Base-by-base conservation (phyloP, 2,888 invertebrate species). In the Colostygia pectinataria region DNA sequence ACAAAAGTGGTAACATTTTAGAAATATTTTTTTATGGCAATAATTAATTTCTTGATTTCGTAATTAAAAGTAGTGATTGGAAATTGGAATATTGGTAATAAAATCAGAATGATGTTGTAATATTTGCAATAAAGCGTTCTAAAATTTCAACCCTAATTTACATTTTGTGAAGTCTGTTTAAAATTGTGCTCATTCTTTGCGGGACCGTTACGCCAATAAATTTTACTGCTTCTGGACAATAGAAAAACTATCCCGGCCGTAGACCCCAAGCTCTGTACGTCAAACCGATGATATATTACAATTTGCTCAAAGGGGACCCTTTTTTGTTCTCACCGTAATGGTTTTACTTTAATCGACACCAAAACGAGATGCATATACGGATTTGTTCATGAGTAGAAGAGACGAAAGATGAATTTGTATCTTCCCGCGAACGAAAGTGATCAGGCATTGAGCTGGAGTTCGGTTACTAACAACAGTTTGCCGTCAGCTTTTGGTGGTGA, bases 311-410 rank as follows among this genome's bases (percentile, higher is more conserved):
- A 88, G 90, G 90, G 90, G 87, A 85, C 89, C 88, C 76, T 90
- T 90, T 89, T 90, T 90, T 90, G 90, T 90, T 89, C 89, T 86
- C 81, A 60, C 59, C 70, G 83, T 89, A 90, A 90, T 90, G 88
- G 89, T 83, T 84, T 83, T 78, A 83, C 76, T 83, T 83, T 85
- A 87, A 89, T 89, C 88, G 88, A 76, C 79, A 73, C 65, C 52
- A 49, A 61, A 69, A 63, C 67, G 66, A 68, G 68, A 69, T 29
- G 39, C 37, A 47, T 51, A 75, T 71, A 68, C 4, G 32, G 4
- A 1, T 2, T n/a, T n/a, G 1, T 1, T 6, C 18, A 4, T 28
- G 83, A 53, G 64, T 4, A 59, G 87, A 38, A 9, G 72, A 68
- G 83, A 80, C 6, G 51, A 41, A 39, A 53, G 46, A 67, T 59